Conservation (phyloP, 2,113 vertebrate genomes). For the Diadophis punctatus region DNA sequence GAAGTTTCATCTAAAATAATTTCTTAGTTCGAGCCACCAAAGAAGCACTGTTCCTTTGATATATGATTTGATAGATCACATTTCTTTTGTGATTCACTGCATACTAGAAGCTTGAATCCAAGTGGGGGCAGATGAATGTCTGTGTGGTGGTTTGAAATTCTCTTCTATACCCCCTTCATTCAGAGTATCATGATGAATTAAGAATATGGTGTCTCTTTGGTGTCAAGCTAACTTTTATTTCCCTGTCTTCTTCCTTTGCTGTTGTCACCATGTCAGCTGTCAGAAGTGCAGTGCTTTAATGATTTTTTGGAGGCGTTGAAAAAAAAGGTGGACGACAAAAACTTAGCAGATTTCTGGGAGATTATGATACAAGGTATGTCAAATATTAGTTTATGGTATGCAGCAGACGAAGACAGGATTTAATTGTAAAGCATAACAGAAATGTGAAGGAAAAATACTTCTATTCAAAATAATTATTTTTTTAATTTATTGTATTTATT, state of each 20-base stretch:
- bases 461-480: not conserved
- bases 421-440: constrained; percentile 4
- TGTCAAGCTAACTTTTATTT: constrained; percentile 8
- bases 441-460: constrained; percentile 13
- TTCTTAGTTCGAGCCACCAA: constrained; percentile 8
- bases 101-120: not conserved
- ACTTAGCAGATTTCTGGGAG: constrained; percentile 90
- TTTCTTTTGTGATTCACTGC: constrained; percentile 8
- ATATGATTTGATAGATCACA: constrained; percentile 12
- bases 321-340: constrained; percentile 76
- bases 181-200: constrained; percentile 17
- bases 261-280: constrained; percentile 52
- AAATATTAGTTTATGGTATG: not conserved
- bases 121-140: not conserved
- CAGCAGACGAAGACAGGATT: not conserved
- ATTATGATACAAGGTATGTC: constrained; percentile 83
- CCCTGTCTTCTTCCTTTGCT: constrained; percentile 28
- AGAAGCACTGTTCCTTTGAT: not conserved
- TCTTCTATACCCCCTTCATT: not conserved
- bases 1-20: not conserved
- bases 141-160: not conserved
- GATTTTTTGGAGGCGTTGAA: constrained; percentile 82
- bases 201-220: not conserved
- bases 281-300: constrained; percentile 82
- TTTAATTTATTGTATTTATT: not conserved